These are phyloP conservation scores for Drosophila prosaltans DNA, from an alignment of 1,140 invertebrate species.

Conservation along the genomic window DNA sequence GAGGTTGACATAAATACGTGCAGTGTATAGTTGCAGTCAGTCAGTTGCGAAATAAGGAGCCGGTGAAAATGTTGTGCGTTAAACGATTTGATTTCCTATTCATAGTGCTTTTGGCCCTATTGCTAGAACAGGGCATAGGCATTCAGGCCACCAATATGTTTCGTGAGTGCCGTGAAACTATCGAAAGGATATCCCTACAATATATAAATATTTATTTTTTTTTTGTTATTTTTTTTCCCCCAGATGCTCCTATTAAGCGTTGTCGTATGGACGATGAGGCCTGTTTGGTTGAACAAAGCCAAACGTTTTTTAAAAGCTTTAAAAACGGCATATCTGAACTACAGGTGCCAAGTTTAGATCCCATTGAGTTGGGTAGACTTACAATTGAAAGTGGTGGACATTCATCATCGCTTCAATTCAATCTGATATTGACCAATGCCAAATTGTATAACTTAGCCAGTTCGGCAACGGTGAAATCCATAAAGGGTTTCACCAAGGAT, in stretches of 20 bases:
- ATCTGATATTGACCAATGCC: slow-evolving; percentile 35
- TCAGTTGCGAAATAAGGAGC: slow-evolving; percentile 30
- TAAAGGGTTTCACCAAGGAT: slow-evolving; percentile 54
- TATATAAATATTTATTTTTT: not conserved
- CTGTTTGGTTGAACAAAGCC: slow-evolving; percentile 39
- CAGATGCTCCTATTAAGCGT: slow-evolving; percentile 45
- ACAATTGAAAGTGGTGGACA: slow-evolving; percentile 39
- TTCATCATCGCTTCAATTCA: slow-evolving; percentile 50
- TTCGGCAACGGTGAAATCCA: slow-evolving; percentile 12
- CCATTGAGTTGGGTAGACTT: slow-evolving; percentile 38
- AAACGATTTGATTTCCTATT: not conserved
- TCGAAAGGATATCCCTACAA: not conserved
- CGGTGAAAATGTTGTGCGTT: slow-evolving; percentile 22
- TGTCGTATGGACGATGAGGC: slow-evolving; percentile 52
- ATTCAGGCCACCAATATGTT: slow-evolving; percentile 6
- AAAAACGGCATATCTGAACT: slow-evolving; percentile 37
- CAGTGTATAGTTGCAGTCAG: not conserved
- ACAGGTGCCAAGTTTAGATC: slow-evolving; percentile 32
- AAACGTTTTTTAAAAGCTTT: slow-evolving; percentile 38
- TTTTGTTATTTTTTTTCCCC: not conserved
- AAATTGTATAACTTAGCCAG: slow-evolving; percentile 41
- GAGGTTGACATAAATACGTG: slow-evolving; percentile 7
- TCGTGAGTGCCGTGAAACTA: slow-evolving; percentile 28
- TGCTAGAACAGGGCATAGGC: not conserved
- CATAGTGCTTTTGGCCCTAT: not conserved